Evolutionary conservation across 2,888 invertebrate genomes (phyloP), one percentile per base, ranked within the genome.

Genomic region (Coremacera marginata): DNA sequence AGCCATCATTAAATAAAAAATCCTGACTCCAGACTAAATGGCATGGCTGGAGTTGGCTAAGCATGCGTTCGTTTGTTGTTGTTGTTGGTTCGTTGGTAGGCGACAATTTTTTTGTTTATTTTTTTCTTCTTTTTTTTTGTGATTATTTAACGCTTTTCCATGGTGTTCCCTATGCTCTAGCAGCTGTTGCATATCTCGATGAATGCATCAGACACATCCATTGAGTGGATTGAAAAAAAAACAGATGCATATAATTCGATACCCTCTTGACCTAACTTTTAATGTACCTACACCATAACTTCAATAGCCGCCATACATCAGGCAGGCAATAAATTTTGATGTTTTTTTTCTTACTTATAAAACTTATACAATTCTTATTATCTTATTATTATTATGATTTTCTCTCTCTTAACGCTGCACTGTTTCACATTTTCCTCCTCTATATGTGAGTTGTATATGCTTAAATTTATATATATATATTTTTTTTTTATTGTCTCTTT

Each of bases 191-290:
- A 67, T 8, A 19, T 67, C 19, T 44, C 44, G 14, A 44, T 11
- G 44, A 44, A 44, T 44, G 44, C 44, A 44, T 44, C 44, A 44
- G 44, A 44, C 44, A 44, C 14, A 44, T 44, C 14, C 44, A 44
- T 11, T 44, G 44, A 44, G 44, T 44, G 44, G 1, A 44, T 7
- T 44, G 7, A 44, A 44, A 63, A 63, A 27, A 63, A 63, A 31
- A 31, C 16, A 55, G 62, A 52, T 72, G 62, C 72, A 22, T 72
- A 62, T 27, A 62, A 60, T 44, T 60, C 44, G 72, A 72, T 72
- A 72, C 44, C 72, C 72, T 62, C 49, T 62, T 72, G 72, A 72
- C 72, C 72, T 51, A 62, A 27, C 60, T 72, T 68, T 72, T 72
- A 72, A 72, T 72, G 72, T 44, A 27, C 14, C 44, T 44, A 44